Conservation (phyloP, 2,797 vertebrate genomes). For the Pantherophis alleghaniensis region DNA sequence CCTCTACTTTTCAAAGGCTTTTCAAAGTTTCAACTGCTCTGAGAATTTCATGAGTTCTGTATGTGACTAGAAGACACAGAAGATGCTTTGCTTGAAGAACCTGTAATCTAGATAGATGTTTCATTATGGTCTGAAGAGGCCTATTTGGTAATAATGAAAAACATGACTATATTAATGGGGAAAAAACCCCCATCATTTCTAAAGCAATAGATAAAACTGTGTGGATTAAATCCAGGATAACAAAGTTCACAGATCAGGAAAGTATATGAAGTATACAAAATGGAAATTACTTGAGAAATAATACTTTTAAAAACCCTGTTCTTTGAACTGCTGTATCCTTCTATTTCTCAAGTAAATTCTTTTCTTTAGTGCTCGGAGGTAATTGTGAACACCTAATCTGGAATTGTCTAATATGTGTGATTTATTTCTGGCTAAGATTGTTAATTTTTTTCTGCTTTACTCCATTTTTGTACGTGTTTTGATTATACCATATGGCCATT, state of each 20-base stretch:
- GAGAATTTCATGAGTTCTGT: neutral
- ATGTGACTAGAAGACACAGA: neutral
- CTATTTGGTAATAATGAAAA: conserved; percentile 36
- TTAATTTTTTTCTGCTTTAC: conserved; percentile 59
- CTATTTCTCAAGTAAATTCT: conserved; percentile 34
- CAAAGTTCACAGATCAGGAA: conserved; percentile 42
- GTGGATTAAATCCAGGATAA: conserved; percentile 20
- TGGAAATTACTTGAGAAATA: conserved; percentile 37
- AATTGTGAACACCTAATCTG: conserved; percentile 28
- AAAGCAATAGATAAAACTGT: conserved; percentile 51
- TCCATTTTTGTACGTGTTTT: conserved; percentile 45
- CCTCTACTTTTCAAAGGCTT: neutral
- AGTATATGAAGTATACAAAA: conserved; percentile 11
- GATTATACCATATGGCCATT: conserved; percentile 52
- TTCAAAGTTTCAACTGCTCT: neutral
- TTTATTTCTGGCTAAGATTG: conserved; percentile 54
- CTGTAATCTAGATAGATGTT: neutral
- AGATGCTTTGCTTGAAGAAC: neutral
- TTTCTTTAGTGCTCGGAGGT: conserved; percentile 47
- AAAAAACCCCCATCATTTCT: conserved; percentile 25
- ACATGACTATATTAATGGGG: conserved; percentile 52
- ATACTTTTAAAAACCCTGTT: conserved; percentile 21
- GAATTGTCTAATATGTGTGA: conserved; percentile 44
- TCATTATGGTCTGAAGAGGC: neutral
- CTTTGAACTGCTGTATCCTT: neutral